These are phyloP conservation scores for Garrulus glandarius DNA, from an alignment of 2,797 vertebrate genomes.

Conservation along the genomic window DNA sequence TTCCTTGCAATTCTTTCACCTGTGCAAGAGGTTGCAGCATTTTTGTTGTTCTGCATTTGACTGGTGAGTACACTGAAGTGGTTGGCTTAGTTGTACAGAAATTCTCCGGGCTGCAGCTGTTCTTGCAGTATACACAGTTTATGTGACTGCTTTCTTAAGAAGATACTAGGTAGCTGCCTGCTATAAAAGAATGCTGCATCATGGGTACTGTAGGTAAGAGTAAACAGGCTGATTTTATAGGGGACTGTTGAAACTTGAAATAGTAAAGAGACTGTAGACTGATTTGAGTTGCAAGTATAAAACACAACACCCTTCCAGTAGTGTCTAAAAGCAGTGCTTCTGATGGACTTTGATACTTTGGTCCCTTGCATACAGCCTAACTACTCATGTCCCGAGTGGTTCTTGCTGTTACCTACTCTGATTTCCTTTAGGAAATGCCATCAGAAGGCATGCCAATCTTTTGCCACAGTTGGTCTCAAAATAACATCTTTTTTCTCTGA, in stretches of 20 bases:
- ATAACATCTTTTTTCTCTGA: not conserved
- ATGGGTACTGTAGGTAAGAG: not conserved
- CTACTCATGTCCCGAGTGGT: rapidly evolving
- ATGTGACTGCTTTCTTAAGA: not conserved
- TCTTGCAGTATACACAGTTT: not conserved
- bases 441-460: not conserved
- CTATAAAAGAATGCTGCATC: not conserved
- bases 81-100: not conserved
- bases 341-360: not conserved
- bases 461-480: not conserved
- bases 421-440: not conserved
- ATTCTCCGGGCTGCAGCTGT: not conserved
- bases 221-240: not conserved
- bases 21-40: not conserved
- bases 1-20: not conserved
- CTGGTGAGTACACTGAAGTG: not conserved
- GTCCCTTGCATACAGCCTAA: not conserved
- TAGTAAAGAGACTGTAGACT: not conserved
- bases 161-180: not conserved
- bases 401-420: not conserved
- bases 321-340: not conserved
- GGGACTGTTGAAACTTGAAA: not conserved
- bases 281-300: not conserved
- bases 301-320: rapidly evolving
- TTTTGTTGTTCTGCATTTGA: not conserved